Conservation (phyloP, 2,113 vertebrate genomes). For the Callospermophilus lateralis region DNA sequence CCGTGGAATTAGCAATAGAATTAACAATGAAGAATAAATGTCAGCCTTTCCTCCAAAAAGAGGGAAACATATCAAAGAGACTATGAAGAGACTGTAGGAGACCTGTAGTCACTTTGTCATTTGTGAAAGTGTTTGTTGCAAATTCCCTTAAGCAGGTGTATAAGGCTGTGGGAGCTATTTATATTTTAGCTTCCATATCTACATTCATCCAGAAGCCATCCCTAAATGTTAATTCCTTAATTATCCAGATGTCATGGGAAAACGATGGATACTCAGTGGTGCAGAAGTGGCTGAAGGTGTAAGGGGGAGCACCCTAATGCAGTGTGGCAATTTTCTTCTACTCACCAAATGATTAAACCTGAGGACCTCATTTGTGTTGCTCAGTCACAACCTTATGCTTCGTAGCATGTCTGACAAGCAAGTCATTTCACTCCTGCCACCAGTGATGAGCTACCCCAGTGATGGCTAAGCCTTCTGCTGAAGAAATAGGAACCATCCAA, state of each 20-base stretch:
- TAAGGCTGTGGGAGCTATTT: constrained; percentile 24
- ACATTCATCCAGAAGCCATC: not conserved
- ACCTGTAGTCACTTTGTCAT: constrained; percentile 30
- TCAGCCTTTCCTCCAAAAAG: constrained; percentile 57
- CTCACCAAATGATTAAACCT: constrained; percentile 52
- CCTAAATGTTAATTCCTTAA: constrained; percentile 47
- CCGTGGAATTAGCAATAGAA: constrained; percentile 72
- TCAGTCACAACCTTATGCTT: not conserved
- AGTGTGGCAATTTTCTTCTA: constrained; percentile 9
- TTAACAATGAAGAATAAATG: constrained; percentile 78
- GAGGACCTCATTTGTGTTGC: not conserved
- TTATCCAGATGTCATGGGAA: constrained; percentile 54
- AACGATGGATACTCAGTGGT: not conserved
- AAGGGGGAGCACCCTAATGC: constrained; percentile 50
- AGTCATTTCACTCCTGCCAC: constrained; percentile 53
- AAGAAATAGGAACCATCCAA: constrained; percentile 55
- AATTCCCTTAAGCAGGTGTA: constrained; percentile 19
- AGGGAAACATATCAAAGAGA: constrained; percentile 6
- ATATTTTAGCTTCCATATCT: constrained; percentile 43
- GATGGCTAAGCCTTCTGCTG: constrained; percentile 56
- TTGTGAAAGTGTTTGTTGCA: constrained; percentile 26
- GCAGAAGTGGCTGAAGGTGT: not conserved
- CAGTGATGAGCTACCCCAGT: constrained; percentile 33
- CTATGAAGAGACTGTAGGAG: not conserved
- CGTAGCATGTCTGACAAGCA: constrained; percentile 38